These are phyloP conservation scores for Psophia crepitans DNA, from an alignment of 2,113 vertebrate species.

Conservation along the genomic window DNA sequence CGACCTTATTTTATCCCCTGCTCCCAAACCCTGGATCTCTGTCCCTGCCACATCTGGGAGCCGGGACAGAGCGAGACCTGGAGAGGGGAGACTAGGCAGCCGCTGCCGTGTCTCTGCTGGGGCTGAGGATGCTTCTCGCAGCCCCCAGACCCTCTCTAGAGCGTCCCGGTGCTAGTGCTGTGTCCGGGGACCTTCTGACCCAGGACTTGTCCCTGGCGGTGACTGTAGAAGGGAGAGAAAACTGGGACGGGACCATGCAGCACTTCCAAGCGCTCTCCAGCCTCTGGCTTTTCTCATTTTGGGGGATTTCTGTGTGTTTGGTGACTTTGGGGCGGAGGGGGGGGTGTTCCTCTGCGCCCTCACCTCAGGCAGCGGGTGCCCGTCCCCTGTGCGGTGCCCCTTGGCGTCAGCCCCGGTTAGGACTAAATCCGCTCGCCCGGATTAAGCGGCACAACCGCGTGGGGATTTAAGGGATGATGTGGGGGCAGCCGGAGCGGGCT, in stretches of 20 bases:
- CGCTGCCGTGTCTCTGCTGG: accelerated
- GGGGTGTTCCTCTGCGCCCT: not conserved
- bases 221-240: not conserved
- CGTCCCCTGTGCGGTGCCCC: accelerated
- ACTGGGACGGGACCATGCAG: accelerated
- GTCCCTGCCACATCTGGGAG: not conserved
- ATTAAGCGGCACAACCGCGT: not conserved
- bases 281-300: not conserved
- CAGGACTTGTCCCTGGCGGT: not conserved
- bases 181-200: not conserved
- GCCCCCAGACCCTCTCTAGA: not conserved
- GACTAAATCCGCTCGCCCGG: not conserved
- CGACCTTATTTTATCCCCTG: not conserved
- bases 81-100: not conserved
- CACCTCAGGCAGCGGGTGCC: accelerated
- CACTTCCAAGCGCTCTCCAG: not conserved
- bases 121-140: not conserved
- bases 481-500: not conserved
- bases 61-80: accelerated
- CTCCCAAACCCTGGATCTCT: not conserved
- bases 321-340: accelerated
- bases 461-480: constrained; percentile 35
- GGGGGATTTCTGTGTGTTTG: not conserved
- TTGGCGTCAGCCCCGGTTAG: not conserved
- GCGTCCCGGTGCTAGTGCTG: accelerated